Evolutionary conservation across 2,888 invertebrate genomes (phyloP), one percentile per base, ranked within the genome.

Genomic region (Neuroscelio doddi): DNA sequence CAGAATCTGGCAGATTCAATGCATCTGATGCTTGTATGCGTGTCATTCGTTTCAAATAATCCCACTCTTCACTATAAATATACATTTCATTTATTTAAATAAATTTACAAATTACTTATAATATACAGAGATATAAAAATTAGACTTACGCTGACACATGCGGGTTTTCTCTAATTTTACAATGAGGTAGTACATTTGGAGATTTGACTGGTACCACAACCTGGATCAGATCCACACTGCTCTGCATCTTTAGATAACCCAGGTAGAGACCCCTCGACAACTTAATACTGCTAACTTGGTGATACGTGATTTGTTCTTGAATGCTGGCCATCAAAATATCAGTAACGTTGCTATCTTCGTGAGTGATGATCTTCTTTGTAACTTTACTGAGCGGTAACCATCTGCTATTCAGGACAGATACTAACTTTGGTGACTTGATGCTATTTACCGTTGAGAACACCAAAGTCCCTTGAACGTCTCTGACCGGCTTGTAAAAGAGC

Each of bases 161-260:
- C 0, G 97, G 94, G 86, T 98, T 98, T 72, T 96, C 95, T 63
- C 98, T 87, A 29, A 98, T 91, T 83, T 95, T 94, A 68, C 93
- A 93, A 82, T 97, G 95, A 0, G 98, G 98, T 70, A 98, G 89
- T 72, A 97, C 94, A 83, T 97, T 98, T 2, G 98, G 98, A 1
- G 94, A 91, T 78, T 94, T 93, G 50, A 93, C 90, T 0, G 97
- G 95, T 16, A 97, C 97, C 39, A 98, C 92, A 7, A 98, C 92
- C 77, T 96, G 92, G 39, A 98, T 94, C 62, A 95, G 91, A 84
- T 98, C 98, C 53, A 98, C 95, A 1, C 97, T 97, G 72, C 96
- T 96, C 82, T 96, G 95, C 87, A 98, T 92, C 85, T 98, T 98
- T 68, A 99, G 87, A 85, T 98, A 99, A 30, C 97, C 96, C 71